phyloP scores from a whole-genome alignment of 1,140 invertebrate species.

The Potamilus streckersoni region DNA sequence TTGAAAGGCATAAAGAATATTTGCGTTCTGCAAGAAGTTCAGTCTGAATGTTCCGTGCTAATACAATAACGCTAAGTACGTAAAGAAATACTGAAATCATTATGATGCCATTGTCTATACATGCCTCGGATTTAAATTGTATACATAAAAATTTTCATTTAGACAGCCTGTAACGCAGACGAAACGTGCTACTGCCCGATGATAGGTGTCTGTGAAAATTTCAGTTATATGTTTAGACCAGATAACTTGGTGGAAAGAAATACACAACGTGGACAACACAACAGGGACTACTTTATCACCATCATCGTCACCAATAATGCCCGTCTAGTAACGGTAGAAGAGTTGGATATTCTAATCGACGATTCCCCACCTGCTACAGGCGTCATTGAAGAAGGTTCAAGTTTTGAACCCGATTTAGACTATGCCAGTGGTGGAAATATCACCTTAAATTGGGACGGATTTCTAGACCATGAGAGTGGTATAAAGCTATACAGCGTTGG shows the following conservation, averaged over 20 bases:
- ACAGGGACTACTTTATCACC: conserved; percentile 42
- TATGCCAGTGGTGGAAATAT: conserved; percentile 32
- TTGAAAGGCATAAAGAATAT: too few relatives aligned
- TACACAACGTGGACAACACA: conserved; percentile 38
- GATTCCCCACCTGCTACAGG: conserved; percentile 40
- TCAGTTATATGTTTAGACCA: conserved; percentile 23
- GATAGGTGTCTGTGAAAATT: conserved; percentile 35
- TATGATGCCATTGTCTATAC: too few relatives aligned
- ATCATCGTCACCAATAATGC: conserved; percentile 38
- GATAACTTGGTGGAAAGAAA: conserved; percentile 24
- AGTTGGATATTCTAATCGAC: conserved; percentile 41
- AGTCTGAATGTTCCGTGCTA: too few relatives aligned
- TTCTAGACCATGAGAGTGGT: conserved; percentile 47
- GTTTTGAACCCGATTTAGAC: conserved; percentile 33
- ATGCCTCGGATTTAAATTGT: too few relatives aligned
- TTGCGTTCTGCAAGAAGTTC: too few relatives aligned
- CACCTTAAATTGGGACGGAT: conserved; percentile 38
- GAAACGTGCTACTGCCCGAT: conserved; percentile 39
- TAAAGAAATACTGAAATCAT: too few relatives aligned
- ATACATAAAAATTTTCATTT: too few relatives aligned
- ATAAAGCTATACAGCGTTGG: conserved; percentile 36
- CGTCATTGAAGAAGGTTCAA: conserved; percentile 32
- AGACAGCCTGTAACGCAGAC: too few relatives aligned
- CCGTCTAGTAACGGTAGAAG: conserved; percentile 8
- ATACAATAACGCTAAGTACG: too few relatives aligned